Evolutionary conservation across 2,888 invertebrate species (phyloP), one percentile per base, ranked within the genome.

Genomic region (Sinopyrophorus schimmeli): DNA sequence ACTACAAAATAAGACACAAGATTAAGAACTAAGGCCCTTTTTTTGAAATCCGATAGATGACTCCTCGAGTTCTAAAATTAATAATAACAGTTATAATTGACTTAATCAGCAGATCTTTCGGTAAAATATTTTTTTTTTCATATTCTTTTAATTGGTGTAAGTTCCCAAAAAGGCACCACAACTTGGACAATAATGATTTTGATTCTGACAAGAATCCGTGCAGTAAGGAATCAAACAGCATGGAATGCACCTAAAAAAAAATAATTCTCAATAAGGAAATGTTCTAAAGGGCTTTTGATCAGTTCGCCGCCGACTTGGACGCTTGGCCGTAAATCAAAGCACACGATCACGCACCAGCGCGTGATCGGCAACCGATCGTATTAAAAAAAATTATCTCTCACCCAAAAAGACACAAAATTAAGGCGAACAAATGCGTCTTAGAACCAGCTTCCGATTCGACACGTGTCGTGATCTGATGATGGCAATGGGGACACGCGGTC

Each of bases 391-490:
- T 5, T 2, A 27, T 4, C 12, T 62, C 69, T 66, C 67, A 77
- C 77, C 73, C 75, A 32, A 75, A 59, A 9, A 76, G 16, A 46
- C 75, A 77, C 2, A 77, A 61, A 1, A 76, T 34, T n/a, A 76
- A 51, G 2, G 77, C 77, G 37, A 76, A 72, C 6, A 77, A 47
- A 59, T 79, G 78, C 1, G 78, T 77, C 62, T 75, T 77, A 1
- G 71, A 68, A 23, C 71, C 72, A 1, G 76, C 58, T 57, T 74
- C 71, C 1, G 69, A 67, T 49, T 71, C 68, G 3, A 76, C 65
- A 15, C 65, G 54, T 0, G 78, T 75, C 1, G 66, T 63, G 38
- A 78, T 71, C 26, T 63, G 65, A 3, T 69, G 68, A 5, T 70
- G 72, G 51, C 79, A 79, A 37, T 73, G 63, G 1, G 78, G 78